These are phyloP conservation scores for Bombyx mandarina DNA, from an alignment of 1,140 invertebrate species.

Conservation along the genomic window DNA sequence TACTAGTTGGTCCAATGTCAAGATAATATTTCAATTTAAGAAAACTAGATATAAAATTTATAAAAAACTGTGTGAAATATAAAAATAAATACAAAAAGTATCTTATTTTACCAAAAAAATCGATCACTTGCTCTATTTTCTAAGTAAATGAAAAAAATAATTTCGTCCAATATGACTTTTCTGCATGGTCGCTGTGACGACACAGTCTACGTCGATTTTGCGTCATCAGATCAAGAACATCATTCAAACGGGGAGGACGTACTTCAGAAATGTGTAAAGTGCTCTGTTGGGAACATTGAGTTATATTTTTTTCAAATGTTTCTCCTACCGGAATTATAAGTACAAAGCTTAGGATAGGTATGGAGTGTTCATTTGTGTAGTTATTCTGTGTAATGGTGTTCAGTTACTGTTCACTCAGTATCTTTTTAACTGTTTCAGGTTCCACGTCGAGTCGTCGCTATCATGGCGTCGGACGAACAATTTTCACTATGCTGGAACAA, in stretches of 20 bases:
- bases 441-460: constrained; percentile 63
- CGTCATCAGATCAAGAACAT: constrained; percentile 61
- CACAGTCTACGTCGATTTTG: constrained; percentile 51
- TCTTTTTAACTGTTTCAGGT: constrained; percentile 35
- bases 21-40: too few relatives aligned
- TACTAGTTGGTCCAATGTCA: too few relatives aligned
- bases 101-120: neutral
- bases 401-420: constrained; percentile 8
- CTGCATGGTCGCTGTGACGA: constrained; percentile 42
- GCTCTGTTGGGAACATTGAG: constrained; percentile 50
- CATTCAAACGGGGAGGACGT: constrained; percentile 63
- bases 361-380: constrained; percentile 8
- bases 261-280: constrained; percentile 43
- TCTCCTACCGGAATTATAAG: constrained; percentile 66
- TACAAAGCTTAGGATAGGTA: constrained; percentile 69
- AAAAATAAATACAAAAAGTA: neutral
- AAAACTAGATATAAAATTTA: neutral
- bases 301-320: constrained; percentile 65
- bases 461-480: constrained; percentile 80
- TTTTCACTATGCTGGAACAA: constrained; percentile 85
- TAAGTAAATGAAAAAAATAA: constrained; percentile 12
- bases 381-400: neutral
- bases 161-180: constrained; percentile 31
- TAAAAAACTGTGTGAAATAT: neutral
- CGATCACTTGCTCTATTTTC: neutral